phyloP scores from a whole-genome alignment of 2,888 invertebrate species.

The Synergus umbraculus region DNA sequence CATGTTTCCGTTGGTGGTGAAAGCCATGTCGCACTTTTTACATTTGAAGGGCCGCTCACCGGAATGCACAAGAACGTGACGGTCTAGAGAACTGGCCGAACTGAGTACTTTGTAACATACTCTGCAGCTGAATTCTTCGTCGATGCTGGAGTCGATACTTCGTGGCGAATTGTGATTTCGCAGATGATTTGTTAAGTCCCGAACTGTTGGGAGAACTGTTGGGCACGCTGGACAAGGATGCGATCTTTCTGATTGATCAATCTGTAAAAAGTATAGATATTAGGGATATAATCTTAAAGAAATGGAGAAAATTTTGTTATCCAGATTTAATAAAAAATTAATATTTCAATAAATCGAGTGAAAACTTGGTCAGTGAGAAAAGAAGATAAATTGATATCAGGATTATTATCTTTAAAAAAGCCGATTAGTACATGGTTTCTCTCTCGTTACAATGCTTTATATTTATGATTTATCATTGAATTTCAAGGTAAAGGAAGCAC shows the following conservation, averaged over 20 bases:
- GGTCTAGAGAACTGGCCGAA: conserved; percentile 87
- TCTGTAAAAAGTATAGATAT: background rate
- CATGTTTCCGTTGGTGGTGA: conserved; percentile 93
- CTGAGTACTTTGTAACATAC: conserved; percentile 86
- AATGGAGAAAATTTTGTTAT: too few relatives aligned
- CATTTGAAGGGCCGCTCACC: conserved; percentile 90
- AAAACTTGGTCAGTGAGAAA: conserved; percentile 47
- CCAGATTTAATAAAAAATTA: background rate
- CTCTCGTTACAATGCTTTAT: background rate
- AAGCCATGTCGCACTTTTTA: conserved; percentile 87
- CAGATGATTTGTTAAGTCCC: conserved; percentile 69
- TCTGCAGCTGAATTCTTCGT: conserved; percentile 80
- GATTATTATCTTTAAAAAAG: conserved; percentile 4
- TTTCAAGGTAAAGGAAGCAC: conserved; percentile 45
- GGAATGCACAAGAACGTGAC: conserved; percentile 89
- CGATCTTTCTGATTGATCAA: conserved; percentile 45
- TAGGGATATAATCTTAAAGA: background rate
- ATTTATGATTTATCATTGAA: conserved; percentile 43
- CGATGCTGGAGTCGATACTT: conserved; percentile 62
- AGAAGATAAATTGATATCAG: conserved; percentile 34
- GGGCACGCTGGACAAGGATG: conserved; percentile 71
- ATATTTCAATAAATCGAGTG: background rate
- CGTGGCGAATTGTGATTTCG: conserved; percentile 71
- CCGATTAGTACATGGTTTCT: background rate
- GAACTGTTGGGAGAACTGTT: conserved; percentile 62